Percentiles rank a stretch among this genome's conserved stretches.
phyloP scores from a whole-genome alignment of 2,888 invertebrate genomes.

The Amblyjoppa fuscipennis region DNA sequence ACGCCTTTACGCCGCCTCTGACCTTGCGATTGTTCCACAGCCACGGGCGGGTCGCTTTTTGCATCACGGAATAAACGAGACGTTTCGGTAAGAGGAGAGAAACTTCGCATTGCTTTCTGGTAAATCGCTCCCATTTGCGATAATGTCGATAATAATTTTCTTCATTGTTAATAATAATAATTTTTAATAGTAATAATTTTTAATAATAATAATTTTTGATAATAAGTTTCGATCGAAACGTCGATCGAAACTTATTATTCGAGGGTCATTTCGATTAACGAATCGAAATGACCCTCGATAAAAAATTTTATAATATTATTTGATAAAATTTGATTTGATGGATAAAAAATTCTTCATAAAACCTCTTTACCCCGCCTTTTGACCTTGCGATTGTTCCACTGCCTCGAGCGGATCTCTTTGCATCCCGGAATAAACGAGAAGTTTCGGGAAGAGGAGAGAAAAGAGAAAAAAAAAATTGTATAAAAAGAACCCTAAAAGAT shows the following conservation, averaged over 20 bases:
- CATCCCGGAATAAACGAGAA: not conserved
- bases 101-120: no score
- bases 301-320: no score
- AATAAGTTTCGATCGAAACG: no score
- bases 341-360: not conserved
- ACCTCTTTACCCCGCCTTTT: not conserved
- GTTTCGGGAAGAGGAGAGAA: not conserved
- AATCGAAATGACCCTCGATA: no score
- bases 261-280: no score
- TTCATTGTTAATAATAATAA: no score
- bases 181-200: no score
- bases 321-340: not conserved
- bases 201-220: no score
- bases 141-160: no score
- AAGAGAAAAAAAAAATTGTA: not conserved
- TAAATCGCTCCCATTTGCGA: no score
- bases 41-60: not conserved
- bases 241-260: no score
- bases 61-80: not conserved
- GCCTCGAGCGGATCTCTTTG: not conserved
- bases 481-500: not conserved
- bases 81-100: not conserved
- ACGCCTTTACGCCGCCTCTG: not conserved
- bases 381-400: slow-evolving; percentile 6
- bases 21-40: slow-evolving; percentile 10